Conservation (phyloP, 1,140 invertebrate genomes). For the Himalopsyche phryganea region DNA sequence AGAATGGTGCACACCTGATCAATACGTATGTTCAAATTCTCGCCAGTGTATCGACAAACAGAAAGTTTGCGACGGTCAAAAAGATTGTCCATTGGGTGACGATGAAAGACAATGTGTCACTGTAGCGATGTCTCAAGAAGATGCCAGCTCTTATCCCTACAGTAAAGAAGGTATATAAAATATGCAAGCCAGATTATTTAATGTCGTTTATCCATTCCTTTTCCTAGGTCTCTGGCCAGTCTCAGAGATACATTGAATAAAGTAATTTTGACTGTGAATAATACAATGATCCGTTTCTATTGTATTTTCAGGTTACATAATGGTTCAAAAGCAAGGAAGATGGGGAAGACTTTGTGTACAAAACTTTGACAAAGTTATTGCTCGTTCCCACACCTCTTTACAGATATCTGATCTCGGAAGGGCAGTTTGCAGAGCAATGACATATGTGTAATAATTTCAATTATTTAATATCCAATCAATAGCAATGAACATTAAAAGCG, state of each 20-base stretch:
- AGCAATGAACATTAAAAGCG: too few species aligned
- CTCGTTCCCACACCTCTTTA: constrained; percentile 54
- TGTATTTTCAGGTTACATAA: constrained; percentile 59
- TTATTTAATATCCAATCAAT: too few species aligned
- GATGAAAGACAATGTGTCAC: constrained; percentile 75
- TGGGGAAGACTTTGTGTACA: constrained; percentile 79
- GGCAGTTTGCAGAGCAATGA: constrained; percentile 74
- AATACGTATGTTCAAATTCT: constrained; percentile 73
- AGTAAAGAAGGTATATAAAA: constrained; percentile 54
- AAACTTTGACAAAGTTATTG: constrained; percentile 58
- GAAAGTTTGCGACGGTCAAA: constrained; percentile 69
- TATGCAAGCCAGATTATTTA: not conserved
- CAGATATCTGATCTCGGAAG: constrained; percentile 68
- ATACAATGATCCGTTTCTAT: too few species aligned
- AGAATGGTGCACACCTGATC: constrained; percentile 73
- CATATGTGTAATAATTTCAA: constrained; percentile 69
- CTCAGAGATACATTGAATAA: too few species aligned
- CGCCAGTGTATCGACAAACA: constrained; percentile 63
- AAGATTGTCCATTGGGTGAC: constrained; percentile 76
- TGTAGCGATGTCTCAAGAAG: constrained; percentile 47
- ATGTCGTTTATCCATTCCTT: too few species aligned
- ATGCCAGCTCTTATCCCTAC: constrained; percentile 56
- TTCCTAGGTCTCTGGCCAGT: too few species aligned
- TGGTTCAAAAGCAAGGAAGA: constrained; percentile 68
- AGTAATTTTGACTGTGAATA: not conserved